Evolutionary conservation across 2,113 vertebrate genomes (phyloP), one percentile per base, ranked within the genome.

Genomic region (Motacilla tschutschensis): DNA sequence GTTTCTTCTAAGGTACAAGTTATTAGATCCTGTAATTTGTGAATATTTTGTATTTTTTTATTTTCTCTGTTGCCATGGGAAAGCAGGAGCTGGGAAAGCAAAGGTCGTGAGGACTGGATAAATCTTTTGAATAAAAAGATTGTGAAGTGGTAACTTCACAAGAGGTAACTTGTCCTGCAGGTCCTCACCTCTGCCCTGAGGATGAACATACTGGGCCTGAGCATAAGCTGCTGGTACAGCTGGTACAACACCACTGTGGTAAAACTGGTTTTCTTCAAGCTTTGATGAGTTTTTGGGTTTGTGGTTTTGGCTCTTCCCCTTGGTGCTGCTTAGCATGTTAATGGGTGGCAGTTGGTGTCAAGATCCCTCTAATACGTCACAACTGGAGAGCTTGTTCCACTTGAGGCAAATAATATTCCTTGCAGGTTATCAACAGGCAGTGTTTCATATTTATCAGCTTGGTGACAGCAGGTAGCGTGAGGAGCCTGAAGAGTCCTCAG

Each of bases 361-460:
- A 89, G 53, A 57, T 87, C 46, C 12, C 29, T 85, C 54, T 40
- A 46, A 6, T 31, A 43, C 2, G 0, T 87, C 85, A 78, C 46
- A 59, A 64, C 50, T 75, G 24, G 29, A 64, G 28, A 74, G 25
- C 50, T 87, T 67, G 29, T 85, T 83, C 85, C 73, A n/a, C 65
- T 85, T 48, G 35, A 69, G 66, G 46, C 76, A 83, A 81, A 76
- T 28, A 75, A 41, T 26, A 33, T 70, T 91, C 43, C 51, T 83
- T 89, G 66, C 63, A 73, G 29, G 24, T 83, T 81, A 60, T 72
- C 66, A 33, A 60, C 46, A 54, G 43, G 29, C 1, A 4, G 14
- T 40, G 6, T 59, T 92, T 88, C 54, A 11, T 75, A 47, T 79
- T 92, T 81, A 72, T 76, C 80, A 92, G 67, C 62, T 78, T 85